Base-by-base conservation (phyloP, 2,797 vertebrate species). In the Helicolenus hilgendorfi region DNA sequence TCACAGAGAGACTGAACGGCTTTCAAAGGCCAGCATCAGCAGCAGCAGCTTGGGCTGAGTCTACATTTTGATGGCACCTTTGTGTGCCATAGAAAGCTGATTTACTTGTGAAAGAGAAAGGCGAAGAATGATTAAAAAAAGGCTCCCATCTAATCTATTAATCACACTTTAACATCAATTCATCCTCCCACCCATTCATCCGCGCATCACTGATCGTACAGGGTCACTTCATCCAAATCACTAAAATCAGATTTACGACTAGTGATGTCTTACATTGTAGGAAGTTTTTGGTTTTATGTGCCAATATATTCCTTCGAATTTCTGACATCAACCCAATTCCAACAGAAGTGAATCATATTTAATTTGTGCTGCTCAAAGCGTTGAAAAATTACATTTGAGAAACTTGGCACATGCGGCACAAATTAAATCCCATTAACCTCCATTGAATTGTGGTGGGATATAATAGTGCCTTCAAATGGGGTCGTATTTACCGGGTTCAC, bases 1-100 rank as follows among this genome's bases (percentile, higher is more conserved):
- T 70, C 56, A 45, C 72, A 81, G 83, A 84, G 78, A 82, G 89
- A 89, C 89, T 91, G 85, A 92, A 77, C 85, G 93, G 93, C 91
- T 84, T 72, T 92, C 83, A 87, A 83, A 83, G 69, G 92, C 84
- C 75, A 60, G 83, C 87, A 72, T 59, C 83, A 79, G 82, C 69
- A 77, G 82, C 69, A 77, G 81, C 69, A 79, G 88, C 94, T 94
- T 94, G 81, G 85, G 87, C 90, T 79, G 49, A 55, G 49, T 55
- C 0, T 10, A 11, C 72, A 24, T 78, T 62, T 45, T 45, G 26
- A 71, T 27, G 70, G 59, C 3, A 67, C 31, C 33, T 27, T 59
- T 27, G 36, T 70, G 45, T 65, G 33, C 45, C 56, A 69, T 11
- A 69, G 27, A 26, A 13, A 56, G 62, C 24, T 26, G 55, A 31